Conservation (phyloP, 2,888 invertebrate genomes). For the Clusia tigrina region DNA sequence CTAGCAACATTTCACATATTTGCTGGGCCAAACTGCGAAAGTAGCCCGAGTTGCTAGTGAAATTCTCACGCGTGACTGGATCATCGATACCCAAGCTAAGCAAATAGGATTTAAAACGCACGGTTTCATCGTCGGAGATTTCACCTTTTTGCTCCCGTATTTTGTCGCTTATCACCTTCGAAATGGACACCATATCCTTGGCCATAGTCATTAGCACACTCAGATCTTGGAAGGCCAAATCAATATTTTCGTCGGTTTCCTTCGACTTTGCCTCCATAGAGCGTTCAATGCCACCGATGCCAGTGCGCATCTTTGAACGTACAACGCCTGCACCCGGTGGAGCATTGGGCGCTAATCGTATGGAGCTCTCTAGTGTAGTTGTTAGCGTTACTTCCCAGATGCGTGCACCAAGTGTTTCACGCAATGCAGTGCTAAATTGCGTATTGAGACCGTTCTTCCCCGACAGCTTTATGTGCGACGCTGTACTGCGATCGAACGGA, state of each 20-base stretch:
- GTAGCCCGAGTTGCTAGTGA: constrained; percentile 85
- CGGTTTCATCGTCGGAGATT: constrained; percentile 96
- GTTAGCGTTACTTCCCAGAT: constrained; percentile 69
- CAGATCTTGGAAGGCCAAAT: constrained; percentile 93
- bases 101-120: constrained; percentile 93
- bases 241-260: constrained; percentile 90
- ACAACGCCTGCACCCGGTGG: constrained; percentile 33
- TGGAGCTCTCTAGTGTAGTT: constrained; percentile 28
- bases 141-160: constrained; percentile 94
- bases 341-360: constrained; percentile 16
- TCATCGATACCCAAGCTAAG: constrained; percentile 97
- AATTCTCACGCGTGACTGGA: constrained; percentile 93
- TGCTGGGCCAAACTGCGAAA: constrained; percentile 86
- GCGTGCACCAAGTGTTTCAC: constrained; percentile 71
- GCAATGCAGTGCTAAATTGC: constrained; percentile 71
- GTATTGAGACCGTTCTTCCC: constrained; percentile 83
- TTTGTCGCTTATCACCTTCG: constrained; percentile 90
- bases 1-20: constrained; percentile 81
- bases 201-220: constrained; percentile 94
- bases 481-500: constrained; percentile 75
- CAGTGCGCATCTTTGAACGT: constrained; percentile 77
- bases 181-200: constrained; percentile 94
- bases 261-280: constrained; percentile 89
- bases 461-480: constrained; percentile 81
- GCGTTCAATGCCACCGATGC: constrained; percentile 96